Evolutionary conservation across 2,888 invertebrate genomes (phyloP), one percentile per base, ranked within the genome.

Genomic region (Tiphia femorata): DNA sequence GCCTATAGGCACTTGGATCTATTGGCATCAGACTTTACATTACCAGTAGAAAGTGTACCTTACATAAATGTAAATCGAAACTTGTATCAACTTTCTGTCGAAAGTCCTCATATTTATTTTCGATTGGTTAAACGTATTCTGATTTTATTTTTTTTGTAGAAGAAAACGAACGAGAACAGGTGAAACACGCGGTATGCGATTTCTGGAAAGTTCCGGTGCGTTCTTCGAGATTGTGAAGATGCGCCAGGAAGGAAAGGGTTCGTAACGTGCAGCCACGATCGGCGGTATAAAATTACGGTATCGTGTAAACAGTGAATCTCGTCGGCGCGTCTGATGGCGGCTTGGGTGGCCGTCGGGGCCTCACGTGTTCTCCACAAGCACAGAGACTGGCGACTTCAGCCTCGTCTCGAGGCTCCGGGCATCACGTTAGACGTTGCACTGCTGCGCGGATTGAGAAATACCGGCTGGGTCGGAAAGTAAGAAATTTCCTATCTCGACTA

Each of bases 281-380:
- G 74, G 78, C 71, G 76, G 79, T 79, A 79, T 79, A 80, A 80
- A 80, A 80, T 80, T 77, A 80, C 80, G 72, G 70, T 74, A 75
- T 75, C 74, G 75, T 79, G 78, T 79, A 80, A 79, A 80, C 79
- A 80, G 62, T 66, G 74, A 64, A 70, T 72, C 73, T 76, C 73
- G 76, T 78, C 80, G 79, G 80, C 78, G 62, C 77, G 77, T 79
- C 72, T 80, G 80, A 80, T 80, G 79, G 72, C 76, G 67, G 77
- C 78, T 58, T 79, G 80, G 80, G 80, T 80, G 80, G 79, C 76
- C 79, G 74, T 62, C 65, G 61, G 59, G 58, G 57, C 68, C 60
- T 78, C 79, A 79, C 76, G 75, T 79, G 79, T 72, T 79, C 64
- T 52, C 71, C 76, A 76, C 75, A 74, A 74, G 74, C 70, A 64